Conservation (phyloP, 2,888 invertebrate species). For the Volucella inflata region DNA sequence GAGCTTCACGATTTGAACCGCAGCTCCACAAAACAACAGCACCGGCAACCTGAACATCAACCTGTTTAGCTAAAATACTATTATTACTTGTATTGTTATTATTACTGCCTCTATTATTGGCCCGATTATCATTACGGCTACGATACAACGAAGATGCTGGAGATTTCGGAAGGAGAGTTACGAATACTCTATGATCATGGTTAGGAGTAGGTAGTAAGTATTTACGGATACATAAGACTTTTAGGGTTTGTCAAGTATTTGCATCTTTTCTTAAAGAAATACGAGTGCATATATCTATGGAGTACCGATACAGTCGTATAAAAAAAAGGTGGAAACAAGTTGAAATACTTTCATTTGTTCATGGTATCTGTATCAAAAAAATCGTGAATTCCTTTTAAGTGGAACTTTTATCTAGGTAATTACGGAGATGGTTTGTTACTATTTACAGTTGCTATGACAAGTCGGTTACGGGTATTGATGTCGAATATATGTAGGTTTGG, state of each 20-base stretch:
- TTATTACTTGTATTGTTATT: conserved; percentile 73
- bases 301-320: background rate
- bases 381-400: conserved; percentile 59
- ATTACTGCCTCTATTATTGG: conserved; percentile 64
- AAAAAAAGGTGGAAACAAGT: conserved; percentile 42
- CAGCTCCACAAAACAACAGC: background rate
- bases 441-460: conserved; percentile 32
- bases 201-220: background rate
- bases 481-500: too few relatives aligned
- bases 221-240: background rate
- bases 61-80: conserved; percentile 71
- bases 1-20: conserved; percentile 56
- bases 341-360: conserved; percentile 55
- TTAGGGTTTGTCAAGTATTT: conserved; percentile 27
- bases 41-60: conserved; percentile 46
- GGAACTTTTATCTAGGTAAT: conserved; percentile 60
- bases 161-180: conserved; percentile 61
- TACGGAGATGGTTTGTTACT: conserved; percentile 31
- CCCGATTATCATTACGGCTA: conserved; percentile 56
- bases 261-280: conserved; percentile 4
- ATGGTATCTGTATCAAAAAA: conserved; percentile 31
- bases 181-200: conserved; percentile 5
- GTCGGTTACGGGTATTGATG: background rate
- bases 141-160: conserved; percentile 33
- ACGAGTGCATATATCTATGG: too few relatives aligned